Conservation (phyloP, 1,140 invertebrate genomes). For the Drosophila lacertosa region DNA sequence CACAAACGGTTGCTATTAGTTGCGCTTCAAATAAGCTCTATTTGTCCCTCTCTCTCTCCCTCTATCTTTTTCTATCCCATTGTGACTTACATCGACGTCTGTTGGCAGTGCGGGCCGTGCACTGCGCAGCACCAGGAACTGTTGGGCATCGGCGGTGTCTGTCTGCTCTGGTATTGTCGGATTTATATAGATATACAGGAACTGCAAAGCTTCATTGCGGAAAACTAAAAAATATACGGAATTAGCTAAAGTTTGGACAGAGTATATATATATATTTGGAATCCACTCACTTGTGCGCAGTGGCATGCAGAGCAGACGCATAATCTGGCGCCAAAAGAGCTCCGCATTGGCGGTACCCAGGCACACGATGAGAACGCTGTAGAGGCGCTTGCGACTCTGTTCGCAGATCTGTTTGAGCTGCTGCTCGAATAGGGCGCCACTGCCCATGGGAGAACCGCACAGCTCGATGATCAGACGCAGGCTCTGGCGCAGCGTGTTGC, state of each 20-base stretch:
- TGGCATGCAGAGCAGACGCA: conserved; percentile 53
- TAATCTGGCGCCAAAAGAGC: conserved; percentile 71
- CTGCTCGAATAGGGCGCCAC: conserved; percentile 81
- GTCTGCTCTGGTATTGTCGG: conserved; percentile 52
- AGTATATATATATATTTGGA: no score
- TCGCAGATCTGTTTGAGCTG: conserved; percentile 80
- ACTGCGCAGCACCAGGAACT: conserved; percentile 72
- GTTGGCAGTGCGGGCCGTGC: conserved; percentile 3
- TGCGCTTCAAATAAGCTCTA: not conserved
- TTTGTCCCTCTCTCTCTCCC: not conserved
- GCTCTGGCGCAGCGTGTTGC: conserved; percentile 65
- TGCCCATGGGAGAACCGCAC: conserved; percentile 73
- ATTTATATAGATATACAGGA: conserved; percentile 64
- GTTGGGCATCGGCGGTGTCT: conserved; percentile 64
- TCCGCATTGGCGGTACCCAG: conserved; percentile 72
- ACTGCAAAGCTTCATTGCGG: conserved; percentile 66
- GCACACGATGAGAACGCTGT: conserved; percentile 70
- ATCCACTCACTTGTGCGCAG: conserved; percentile 59
- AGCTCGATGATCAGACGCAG: conserved; percentile 73
- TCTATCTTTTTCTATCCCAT: not conserved
- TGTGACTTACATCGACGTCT: conserved; percentile 45
- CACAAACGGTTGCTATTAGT: conserved; percentile 56
- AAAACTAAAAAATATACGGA: conserved; percentile 50
- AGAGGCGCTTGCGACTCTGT: conserved; percentile 64
- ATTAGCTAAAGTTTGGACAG: not conserved